phyloP scores from a whole-genome alignment of 2,888 invertebrate species.

The Troglohyphantes excavatus region DNA sequence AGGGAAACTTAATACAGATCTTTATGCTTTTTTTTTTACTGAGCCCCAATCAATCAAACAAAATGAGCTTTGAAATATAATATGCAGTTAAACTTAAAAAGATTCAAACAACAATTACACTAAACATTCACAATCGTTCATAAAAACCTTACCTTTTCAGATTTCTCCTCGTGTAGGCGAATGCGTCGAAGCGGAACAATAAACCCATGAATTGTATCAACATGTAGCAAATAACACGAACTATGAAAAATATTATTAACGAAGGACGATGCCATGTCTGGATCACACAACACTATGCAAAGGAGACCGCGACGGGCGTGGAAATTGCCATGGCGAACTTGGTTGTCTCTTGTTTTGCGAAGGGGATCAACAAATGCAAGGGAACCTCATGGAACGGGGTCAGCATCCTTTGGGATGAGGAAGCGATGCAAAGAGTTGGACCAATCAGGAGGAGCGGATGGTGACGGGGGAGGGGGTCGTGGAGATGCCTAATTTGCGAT shows the following conservation, averaged over 20 bases:
- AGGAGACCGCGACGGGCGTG: not conserved
- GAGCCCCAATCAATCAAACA: too few relatives aligned
- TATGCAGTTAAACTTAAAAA: too few relatives aligned
- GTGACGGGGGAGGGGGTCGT: not conserved
- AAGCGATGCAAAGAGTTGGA: constrained; percentile 62
- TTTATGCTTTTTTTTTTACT: too few relatives aligned
- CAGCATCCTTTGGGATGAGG: constrained; percentile 74
- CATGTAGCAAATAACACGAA: constrained; percentile 17
- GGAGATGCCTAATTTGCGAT: not conserved
- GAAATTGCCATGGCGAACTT: constrained; percentile 47
- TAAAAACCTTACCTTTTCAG: constrained; percentile 14
- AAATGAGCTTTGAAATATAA: too few relatives aligned
- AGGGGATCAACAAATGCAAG: constrained; percentile 21
- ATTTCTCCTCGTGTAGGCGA: constrained; percentile 29
- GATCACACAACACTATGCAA: constrained; percentile 33
- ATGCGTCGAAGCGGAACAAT: constrained; percentile 58
- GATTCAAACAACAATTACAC: too few relatives aligned
- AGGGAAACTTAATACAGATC: too few relatives aligned
- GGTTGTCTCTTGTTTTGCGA: not conserved
- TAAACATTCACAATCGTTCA: too few relatives aligned
- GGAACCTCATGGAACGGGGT: constrained; percentile 66
- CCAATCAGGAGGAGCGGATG: constrained; percentile 43
- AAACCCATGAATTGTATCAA: constrained; percentile 52
- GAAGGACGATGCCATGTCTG: constrained; percentile 31
- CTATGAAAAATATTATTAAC: constrained; percentile 19